Evolutionary conservation across 2,797 vertebrate species (phyloP).

Genomic region (Sphaeramia orbicularis): DNA sequence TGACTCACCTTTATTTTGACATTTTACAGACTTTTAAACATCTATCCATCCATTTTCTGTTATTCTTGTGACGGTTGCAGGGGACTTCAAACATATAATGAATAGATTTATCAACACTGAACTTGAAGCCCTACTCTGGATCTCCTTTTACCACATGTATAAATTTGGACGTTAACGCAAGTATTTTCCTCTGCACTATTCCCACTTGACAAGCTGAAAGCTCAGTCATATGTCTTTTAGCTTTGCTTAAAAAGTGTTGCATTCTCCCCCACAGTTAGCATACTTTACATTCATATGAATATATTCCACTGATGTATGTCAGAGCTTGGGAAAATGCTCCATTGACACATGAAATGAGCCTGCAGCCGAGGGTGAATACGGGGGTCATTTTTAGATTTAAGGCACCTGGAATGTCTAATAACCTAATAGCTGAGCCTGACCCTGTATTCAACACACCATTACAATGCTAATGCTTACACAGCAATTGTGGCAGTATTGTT

Average conservation of each 20-base stretch:
- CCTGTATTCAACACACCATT: conserved; percentile 69
- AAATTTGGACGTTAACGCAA: too few species aligned
- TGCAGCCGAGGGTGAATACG: conserved; percentile 30
- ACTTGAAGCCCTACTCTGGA: too few species aligned
- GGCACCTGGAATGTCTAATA: conserved; percentile 69
- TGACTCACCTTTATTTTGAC: too few species aligned
- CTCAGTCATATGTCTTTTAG: too few species aligned
- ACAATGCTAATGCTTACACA: conserved; percentile 79
- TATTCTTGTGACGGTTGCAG: too few species aligned
- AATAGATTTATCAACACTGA: too few species aligned
- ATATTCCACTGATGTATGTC: conserved; percentile 34
- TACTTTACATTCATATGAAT: conserved; percentile 5
- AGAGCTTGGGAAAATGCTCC: conserved; percentile 17
- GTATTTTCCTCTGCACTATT: too few species aligned
- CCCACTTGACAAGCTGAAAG: too few species aligned
- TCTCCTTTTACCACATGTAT: too few species aligned
- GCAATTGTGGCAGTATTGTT: conserved; percentile 67
- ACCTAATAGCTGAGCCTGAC: conserved; percentile 63
- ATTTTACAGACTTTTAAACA: too few species aligned
- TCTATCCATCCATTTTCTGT: too few species aligned
- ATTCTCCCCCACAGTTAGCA: conserved; percentile 2
- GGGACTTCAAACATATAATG: too few species aligned
- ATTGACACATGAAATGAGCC: conserved; percentile 42
- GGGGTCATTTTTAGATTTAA: conserved; percentile 58
- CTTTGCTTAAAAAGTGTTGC: conserved; percentile 6